These are phyloP conservation scores for Lordiphosa stackelbergi DNA, from an alignment of 1,140 invertebrate genomes.

Conservation along the genomic window DNA sequence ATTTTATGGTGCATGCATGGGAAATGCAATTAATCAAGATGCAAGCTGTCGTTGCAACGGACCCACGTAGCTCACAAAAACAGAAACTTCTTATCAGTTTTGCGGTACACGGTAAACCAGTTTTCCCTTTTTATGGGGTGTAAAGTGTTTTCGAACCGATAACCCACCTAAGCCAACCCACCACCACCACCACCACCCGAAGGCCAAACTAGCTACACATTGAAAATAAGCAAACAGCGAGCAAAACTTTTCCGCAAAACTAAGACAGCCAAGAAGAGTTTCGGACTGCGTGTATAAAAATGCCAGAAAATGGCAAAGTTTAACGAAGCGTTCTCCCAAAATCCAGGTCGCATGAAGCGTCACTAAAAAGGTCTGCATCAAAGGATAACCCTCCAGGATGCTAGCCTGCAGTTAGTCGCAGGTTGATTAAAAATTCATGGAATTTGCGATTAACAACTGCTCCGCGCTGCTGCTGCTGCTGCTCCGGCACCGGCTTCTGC, in stretches of 20 bases:
- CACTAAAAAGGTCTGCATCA: conserved; percentile 48
- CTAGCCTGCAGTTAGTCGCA: conserved; percentile 6
- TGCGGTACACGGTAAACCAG: conserved; percentile 41
- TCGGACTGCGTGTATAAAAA: conserved; percentile 41
- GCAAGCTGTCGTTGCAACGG: conserved; percentile 11
- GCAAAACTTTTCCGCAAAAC: conserved; percentile 34
- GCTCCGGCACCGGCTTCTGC: too few species aligned
- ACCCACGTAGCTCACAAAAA: conserved; percentile 24
- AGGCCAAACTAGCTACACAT: conserved; percentile 28
- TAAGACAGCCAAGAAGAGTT: conserved; percentile 10
- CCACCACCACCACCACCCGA: not conserved
- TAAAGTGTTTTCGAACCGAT: conserved; percentile 61
- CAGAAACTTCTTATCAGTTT: conserved; percentile 50
- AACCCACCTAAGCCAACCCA: conserved; percentile 22
- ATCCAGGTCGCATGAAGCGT: conserved; percentile 46
- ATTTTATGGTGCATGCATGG: conserved; percentile 15
- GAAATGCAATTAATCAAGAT: conserved; percentile 44
- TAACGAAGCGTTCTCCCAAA: conserved; percentile 48
- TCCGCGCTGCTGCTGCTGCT: conserved; percentile 4
- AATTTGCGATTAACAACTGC: conserved; percentile 61
- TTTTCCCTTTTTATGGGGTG: conserved; percentile 47
- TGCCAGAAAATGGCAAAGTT: conserved; percentile 51
- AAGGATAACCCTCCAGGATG: conserved; percentile 36
- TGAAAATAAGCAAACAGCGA: conserved; percentile 38
- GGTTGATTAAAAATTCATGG: conserved; percentile 53